Conservation (phyloP, 1,140 invertebrate species). For the Pseudoatta argentina region DNA sequence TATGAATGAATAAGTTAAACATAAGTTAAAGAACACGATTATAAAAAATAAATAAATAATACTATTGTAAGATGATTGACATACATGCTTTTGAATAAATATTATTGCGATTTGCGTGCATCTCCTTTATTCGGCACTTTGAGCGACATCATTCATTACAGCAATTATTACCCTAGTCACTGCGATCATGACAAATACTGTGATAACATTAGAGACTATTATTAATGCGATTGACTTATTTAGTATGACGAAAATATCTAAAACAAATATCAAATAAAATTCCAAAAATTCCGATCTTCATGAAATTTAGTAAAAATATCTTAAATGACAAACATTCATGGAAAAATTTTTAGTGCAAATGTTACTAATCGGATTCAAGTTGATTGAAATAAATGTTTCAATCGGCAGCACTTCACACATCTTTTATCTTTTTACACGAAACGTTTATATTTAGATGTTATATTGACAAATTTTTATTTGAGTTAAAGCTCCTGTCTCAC, state of each 20-base stretch:
- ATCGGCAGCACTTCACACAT: neutral
- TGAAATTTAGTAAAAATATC: slow-evolving; percentile 16
- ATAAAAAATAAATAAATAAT: neutral
- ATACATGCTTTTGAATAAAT: slow-evolving; percentile 48
- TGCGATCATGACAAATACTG: slow-evolving; percentile 39
- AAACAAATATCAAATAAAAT: slow-evolving; percentile 25
- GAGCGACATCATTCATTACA: slow-evolving; percentile 70
- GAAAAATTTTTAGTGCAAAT: neutral
- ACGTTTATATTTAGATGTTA: slow-evolving; percentile 7
- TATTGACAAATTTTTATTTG: neutral
- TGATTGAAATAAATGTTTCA: neutral
- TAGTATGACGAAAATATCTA: slow-evolving; percentile 39
- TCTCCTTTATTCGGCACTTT: slow-evolving; percentile 72
- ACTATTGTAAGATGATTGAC: neutral
- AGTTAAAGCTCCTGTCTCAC: neutral
- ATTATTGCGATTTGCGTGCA: slow-evolving; percentile 25
- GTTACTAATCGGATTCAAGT: neutral
- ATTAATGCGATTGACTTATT: slow-evolving; percentile 40
- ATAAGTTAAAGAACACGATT: too few relatives aligned
- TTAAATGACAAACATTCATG: neutral
- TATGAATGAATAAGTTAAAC: too few relatives aligned
- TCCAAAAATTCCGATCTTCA: slow-evolving; percentile 11
- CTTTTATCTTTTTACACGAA: neutral
- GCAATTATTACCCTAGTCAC: slow-evolving; percentile 19
- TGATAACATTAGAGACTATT: slow-evolving; percentile 41